Evolutionary conservation across 2,797 vertebrate species (phyloP).

Genomic region (Danio tinwini): DNA sequence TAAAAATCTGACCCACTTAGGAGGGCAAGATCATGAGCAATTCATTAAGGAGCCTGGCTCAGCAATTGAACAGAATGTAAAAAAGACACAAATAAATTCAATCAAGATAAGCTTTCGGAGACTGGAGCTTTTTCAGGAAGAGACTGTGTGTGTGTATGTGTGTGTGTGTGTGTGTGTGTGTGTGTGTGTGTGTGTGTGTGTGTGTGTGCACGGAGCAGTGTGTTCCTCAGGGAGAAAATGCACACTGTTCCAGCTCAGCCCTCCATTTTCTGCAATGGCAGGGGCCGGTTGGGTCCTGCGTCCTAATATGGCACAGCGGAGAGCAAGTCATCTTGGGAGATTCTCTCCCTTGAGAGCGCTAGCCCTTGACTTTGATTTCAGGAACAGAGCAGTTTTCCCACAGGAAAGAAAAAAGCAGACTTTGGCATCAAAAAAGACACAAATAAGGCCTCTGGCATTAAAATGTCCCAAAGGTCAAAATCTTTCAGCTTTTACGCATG

Average conservation of each 20-base stretch:
- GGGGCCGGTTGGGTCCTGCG: constrained; percentile 51
- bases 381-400: constrained; percentile 87
- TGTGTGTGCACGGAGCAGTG: background rate
- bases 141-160: constrained; percentile 20
- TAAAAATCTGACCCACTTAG: constrained; percentile 55
- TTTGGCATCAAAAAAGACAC: constrained; percentile 62
- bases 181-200: constrained; percentile 6
- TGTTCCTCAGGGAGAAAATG: constrained; percentile 50
- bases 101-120: constrained; percentile 39
- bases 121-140: too few relatives aligned
- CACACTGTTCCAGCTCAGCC: constrained; percentile 51
- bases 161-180: background rate
- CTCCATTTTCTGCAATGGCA: constrained; percentile 48
- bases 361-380: constrained; percentile 78
- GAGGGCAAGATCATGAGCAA: constrained; percentile 62
- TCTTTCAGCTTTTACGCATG: constrained; percentile 39
- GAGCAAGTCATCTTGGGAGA: constrained; percentile 82
- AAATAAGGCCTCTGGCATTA: constrained; percentile 69
- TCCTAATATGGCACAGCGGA: constrained; percentile 83
- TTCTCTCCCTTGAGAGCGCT: constrained; percentile 78
- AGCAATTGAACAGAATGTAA: constrained; percentile 57
- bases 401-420: constrained; percentile 82
- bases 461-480: constrained; percentile 63
- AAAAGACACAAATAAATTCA: constrained; percentile 53
- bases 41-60: constrained; percentile 58